Conservation (phyloP, 1,140 invertebrate species). For the Oryctes rhinoceros region DNA sequence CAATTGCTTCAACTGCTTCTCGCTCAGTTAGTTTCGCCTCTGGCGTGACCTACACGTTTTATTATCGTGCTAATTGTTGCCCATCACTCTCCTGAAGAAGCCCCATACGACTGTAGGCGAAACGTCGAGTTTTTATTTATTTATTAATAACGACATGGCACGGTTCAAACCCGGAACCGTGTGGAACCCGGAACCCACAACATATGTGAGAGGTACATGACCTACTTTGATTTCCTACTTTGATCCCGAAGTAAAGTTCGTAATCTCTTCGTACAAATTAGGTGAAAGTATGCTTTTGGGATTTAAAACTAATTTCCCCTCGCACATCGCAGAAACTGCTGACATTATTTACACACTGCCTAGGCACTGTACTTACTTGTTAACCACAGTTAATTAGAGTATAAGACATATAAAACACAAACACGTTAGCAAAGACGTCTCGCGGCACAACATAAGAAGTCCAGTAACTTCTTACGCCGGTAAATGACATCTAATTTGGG, state of each 20-base stretch:
- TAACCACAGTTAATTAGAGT: conserved; percentile 20
- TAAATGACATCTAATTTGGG: not conserved
- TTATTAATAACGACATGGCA: too few species aligned
- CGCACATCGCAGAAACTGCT: not conserved
- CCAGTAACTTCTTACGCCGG: not conserved
- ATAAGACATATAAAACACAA: not conserved
- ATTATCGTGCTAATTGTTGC: too few species aligned
- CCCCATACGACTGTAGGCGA: too few species aligned
- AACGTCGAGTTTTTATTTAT: too few species aligned
- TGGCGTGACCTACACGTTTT: too few species aligned
- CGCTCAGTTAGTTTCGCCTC: too few species aligned
- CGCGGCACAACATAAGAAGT: conserved; percentile 21
- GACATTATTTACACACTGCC: not conserved
- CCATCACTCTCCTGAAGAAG: too few species aligned
- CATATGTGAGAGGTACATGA: not conserved
- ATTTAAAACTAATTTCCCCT: not conserved
- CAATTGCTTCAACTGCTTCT: too few species aligned
- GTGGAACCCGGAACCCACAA: too few species aligned
- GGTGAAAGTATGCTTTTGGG: not conserved
- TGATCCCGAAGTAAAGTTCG: conserved; percentile 1
- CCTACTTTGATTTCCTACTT: not conserved
- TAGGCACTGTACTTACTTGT: conserved; percentile 7
- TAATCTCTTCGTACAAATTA: not conserved
- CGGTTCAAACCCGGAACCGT: too few species aligned
- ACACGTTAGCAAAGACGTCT: not conserved